Percentiles rank a stretch among this genome's conserved stretches.
Evolutionary conservation across 37 sponge, comb jelly and placozoan species (phyloP).

Genomic region (Ianthella basta): DNA sequence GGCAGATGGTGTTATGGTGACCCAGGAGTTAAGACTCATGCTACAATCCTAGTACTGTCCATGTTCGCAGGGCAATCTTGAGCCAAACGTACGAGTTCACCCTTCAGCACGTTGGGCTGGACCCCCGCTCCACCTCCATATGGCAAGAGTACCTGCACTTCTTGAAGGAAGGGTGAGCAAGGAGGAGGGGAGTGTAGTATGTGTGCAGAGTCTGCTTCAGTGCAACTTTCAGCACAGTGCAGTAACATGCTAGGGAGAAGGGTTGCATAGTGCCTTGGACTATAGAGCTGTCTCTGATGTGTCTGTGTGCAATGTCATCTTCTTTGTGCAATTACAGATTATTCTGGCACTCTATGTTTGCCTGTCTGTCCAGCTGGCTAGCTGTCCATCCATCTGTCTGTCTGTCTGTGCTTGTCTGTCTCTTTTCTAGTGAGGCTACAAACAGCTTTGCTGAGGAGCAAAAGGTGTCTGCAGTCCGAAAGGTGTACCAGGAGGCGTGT

Average conservation of each 20-base stretch:
- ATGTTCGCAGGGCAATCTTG: conserved; percentile 85
- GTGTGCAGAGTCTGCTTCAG: not conserved
- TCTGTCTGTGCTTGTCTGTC: not conserved
- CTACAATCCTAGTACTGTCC: conserved; percentile 1
- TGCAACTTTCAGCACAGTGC: no score
- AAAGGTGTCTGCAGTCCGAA: conserved; percentile 77
- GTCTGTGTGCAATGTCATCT: no score
- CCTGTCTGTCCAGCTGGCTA: no score
- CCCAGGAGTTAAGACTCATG: no score
- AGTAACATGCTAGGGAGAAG: no score
- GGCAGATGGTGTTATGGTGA: no score
- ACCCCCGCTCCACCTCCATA: conserved; percentile 79
- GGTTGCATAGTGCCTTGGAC: no score
- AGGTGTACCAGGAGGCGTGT: conserved; percentile 75
- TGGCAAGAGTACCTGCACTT: conserved; percentile 93
- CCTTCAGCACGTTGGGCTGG: conserved; percentile 92
- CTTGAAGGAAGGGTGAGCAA: conserved; percentile 80
- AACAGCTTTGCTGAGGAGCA: conserved; percentile 92
- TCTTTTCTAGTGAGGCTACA: conserved; percentile 59
- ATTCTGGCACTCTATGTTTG: no score
- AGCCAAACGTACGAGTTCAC: conserved; percentile 96
- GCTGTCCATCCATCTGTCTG: no score
- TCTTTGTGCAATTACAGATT: no score
- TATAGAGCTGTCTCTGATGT: no score
- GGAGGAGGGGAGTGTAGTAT: not conserved